A percentile compares a stretch with the other conserved stretches of the same genome.
phyloP scores from a whole-genome alignment of 2,888 invertebrate genomes.

The Iselma pallidipennis region DNA sequence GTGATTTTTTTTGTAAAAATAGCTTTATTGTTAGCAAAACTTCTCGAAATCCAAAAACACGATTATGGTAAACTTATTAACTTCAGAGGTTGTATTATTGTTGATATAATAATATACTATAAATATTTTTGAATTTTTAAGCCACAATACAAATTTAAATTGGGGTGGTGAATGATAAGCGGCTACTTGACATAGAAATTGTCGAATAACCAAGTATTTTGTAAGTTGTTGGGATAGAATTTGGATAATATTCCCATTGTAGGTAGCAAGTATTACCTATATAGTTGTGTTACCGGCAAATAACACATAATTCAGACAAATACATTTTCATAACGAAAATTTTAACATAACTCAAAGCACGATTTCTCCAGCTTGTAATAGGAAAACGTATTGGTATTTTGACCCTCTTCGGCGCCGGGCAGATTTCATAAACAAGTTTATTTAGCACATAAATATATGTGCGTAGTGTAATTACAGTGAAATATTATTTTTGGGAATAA shows the following conservation, averaged over 20 bases:
- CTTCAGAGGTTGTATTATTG: background rate
- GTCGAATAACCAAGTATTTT: background rate
- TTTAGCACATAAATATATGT: constrained; percentile 54
- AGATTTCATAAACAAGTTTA: constrained; percentile 56
- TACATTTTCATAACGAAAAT: too few species aligned
- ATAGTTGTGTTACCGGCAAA: background rate
- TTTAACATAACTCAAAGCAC: background rate
- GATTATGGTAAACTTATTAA: background rate
- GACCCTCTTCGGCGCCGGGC: constrained; percentile 53
- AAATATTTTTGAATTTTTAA: background rate
- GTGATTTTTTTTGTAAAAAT: background rate
- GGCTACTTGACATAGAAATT: background rate
- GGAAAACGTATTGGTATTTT: constrained; percentile 54
- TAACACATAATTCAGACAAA: background rate
- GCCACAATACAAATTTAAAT: background rate
- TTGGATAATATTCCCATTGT: too few species aligned
- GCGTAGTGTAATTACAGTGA: constrained; percentile 54
- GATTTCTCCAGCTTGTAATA: background rate
- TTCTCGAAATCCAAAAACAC: background rate
- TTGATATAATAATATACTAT: background rate
- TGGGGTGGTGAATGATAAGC: background rate
- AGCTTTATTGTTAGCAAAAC: background rate
- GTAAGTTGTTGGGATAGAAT: background rate
- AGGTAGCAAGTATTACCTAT: too few species aligned
- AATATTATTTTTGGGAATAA: constrained; percentile 56